These are phyloP conservation scores for Embidobia sp. DNA, from an alignment of 2,888 invertebrate species.

Conservation along the genomic window DNA sequence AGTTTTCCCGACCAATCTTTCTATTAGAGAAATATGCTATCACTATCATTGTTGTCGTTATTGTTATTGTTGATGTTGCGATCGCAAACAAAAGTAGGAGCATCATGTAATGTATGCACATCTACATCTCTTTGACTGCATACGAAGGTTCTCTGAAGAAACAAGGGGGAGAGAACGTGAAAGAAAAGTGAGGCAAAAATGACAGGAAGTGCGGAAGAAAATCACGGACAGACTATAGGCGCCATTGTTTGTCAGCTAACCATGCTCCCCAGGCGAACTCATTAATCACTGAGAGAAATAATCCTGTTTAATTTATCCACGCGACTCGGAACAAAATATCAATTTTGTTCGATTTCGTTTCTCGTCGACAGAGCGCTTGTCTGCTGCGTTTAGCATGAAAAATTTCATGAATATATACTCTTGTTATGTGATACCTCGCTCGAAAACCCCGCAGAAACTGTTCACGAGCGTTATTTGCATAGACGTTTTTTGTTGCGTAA, in stretches of 20 bases:
- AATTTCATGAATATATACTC: conserved; percentile 45
- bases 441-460: conserved; percentile 30
- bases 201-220: conserved; percentile 26
- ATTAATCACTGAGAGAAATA: conserved; percentile 62
- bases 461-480: conserved; percentile 30
- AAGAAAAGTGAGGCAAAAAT: conserved; percentile 6
- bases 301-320: conserved; percentile 38
- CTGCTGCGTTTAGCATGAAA: conserved; percentile 14
- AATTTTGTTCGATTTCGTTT: conserved; percentile 37
- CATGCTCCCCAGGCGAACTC: conserved; percentile 45
- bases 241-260: conserved; percentile 44
- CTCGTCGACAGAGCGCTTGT: conserved; percentile 5
- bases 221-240: conserved; percentile 37
- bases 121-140: conserved; percentile 51
- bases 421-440: conserved; percentile 38
- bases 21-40: conserved; percentile 64
- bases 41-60: conserved; percentile 74
- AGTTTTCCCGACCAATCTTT: conserved; percentile 51
- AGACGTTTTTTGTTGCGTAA: conserved; percentile 25
- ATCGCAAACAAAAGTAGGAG: conserved; percentile 62
- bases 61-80: conserved; percentile 74
- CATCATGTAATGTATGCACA: conserved; percentile 47
- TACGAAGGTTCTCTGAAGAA: conserved; percentile 52
- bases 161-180: conserved; percentile 13
- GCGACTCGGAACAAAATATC: conserved; percentile 30